phyloP scores from a whole-genome alignment of 2,113 vertebrate genomes.

The Scalopus aquaticus region DNA sequence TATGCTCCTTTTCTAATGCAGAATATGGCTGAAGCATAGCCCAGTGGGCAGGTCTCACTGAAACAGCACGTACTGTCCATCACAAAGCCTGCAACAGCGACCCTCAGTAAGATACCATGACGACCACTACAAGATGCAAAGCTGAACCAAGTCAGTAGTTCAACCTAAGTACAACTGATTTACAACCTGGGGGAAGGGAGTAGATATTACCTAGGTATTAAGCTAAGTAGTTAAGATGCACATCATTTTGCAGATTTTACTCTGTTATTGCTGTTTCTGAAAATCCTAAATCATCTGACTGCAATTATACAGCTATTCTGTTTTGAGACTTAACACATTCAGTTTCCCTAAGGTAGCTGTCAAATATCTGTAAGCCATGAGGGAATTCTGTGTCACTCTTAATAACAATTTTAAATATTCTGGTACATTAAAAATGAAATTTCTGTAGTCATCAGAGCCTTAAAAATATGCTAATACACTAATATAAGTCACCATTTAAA shows the following conservation, averaged over 20 bases:
- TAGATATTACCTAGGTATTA: neutral
- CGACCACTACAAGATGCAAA: neutral
- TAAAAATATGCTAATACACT: constrained; percentile 49
- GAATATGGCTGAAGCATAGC: neutral
- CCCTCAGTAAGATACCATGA: neutral
- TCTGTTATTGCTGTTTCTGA: constrained; percentile 38
- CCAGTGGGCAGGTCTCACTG: neutral
- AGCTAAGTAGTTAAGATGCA: constrained; percentile 23
- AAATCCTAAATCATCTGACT: constrained; percentile 40
- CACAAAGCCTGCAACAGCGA: neutral
- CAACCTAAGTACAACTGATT: constrained; percentile 34
- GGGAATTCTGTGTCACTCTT: constrained; percentile 1
- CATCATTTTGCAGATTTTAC: neutral
- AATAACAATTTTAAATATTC: constrained; percentile 56
- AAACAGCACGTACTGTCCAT: neutral
- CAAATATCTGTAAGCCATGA: constrained; percentile 30
- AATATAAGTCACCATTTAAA: constrained; percentile 58
- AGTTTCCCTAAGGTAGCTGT: constrained; percentile 13
- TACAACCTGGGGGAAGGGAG: neutral
- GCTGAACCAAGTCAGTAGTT: constrained; percentile 6
- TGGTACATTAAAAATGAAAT: constrained; percentile 55
- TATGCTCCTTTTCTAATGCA: neutral
- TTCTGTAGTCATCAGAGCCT: constrained; percentile 1
- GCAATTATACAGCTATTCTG: constrained; percentile 44
- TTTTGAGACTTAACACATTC: constrained; percentile 13